Percentiles rank a stretch among this genome's conserved stretches.
Conservation (phyloP, 2,797 vertebrate genomes). For the Gymnodraco acuticeps region DNA sequence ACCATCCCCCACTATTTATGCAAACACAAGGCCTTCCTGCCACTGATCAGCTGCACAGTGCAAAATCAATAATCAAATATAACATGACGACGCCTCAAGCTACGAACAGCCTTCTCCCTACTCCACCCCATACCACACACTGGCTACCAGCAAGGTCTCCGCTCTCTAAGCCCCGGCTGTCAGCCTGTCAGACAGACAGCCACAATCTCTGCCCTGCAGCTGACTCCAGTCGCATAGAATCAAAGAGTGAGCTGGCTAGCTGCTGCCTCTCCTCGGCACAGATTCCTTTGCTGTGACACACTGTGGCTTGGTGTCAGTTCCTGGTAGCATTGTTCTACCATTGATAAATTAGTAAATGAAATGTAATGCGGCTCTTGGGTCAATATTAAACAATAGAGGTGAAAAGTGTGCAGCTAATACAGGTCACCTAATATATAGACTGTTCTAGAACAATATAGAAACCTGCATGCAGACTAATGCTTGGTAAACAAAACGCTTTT, state of each 20-base stretch:
- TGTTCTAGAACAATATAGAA: conserved; percentile 33
- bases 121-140: conserved; percentile 56
- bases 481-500: conserved; percentile 58
- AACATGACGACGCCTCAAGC: conserved; percentile 50
- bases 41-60: conserved; percentile 46
- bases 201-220: conserved; percentile 78
- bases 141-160: conserved; percentile 56
- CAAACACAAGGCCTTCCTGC: conserved; percentile 25
- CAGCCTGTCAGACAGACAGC: conserved; percentile 63
- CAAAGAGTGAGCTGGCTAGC: conserved; percentile 62
- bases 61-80: conserved; percentile 68
- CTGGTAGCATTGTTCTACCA: conserved; percentile 16
- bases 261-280: conserved; percentile 50
- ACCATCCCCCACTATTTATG: not conserved
- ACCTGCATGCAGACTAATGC: conserved; percentile 2
- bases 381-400: conserved; percentile 22
- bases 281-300: conserved; percentile 74
- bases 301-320: conserved; percentile 32
- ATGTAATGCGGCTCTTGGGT: conserved; percentile 6
- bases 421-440: conserved; percentile 54
- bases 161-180: conserved; percentile 71
- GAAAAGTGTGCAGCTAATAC: conserved; percentile 44
- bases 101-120: conserved; percentile 45
- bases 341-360: conserved; percentile 34
- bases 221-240: conserved; percentile 74